These are phyloP conservation scores for Platycnemis pennipes DNA, from an alignment of 2,888 invertebrate genomes.

Conservation along the genomic window DNA sequence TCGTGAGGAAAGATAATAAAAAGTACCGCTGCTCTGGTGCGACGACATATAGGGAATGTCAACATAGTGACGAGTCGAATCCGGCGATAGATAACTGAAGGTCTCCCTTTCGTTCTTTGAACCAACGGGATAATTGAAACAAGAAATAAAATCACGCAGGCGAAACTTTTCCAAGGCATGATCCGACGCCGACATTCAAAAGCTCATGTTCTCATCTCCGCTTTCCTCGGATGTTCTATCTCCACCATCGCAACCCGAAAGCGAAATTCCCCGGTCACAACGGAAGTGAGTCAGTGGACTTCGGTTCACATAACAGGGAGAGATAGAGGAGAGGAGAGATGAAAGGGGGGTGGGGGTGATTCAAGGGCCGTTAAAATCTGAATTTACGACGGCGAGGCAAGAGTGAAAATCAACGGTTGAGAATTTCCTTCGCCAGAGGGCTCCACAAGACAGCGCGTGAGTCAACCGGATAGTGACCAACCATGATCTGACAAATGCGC, in stretches of 20 bases:
- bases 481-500: background rate
- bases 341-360: background rate
- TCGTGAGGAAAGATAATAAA: too few species aligned
- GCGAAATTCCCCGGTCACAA: background rate
- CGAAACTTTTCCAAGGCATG: too few species aligned
- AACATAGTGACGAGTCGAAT: too few species aligned
- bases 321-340: background rate
- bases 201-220: background rate
- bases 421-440: background rate
- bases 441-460: background rate
- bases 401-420: background rate
- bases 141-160: too few species aligned
- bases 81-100: too few species aligned
- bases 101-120: too few species aligned
- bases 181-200: too few species aligned
- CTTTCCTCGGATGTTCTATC: background rate
- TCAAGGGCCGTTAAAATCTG: background rate
- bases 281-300: constrained; percentile 1
- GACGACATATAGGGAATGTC: too few species aligned
- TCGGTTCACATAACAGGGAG: background rate
- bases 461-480: background rate
- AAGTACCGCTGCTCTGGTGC: too few species aligned
- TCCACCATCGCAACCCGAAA: background rate
- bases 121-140: too few species aligned
- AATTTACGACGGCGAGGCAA: background rate